These are phyloP conservation scores for Dinomys branickii DNA, from an alignment of 2,113 vertebrate species.

Conservation along the genomic window DNA sequence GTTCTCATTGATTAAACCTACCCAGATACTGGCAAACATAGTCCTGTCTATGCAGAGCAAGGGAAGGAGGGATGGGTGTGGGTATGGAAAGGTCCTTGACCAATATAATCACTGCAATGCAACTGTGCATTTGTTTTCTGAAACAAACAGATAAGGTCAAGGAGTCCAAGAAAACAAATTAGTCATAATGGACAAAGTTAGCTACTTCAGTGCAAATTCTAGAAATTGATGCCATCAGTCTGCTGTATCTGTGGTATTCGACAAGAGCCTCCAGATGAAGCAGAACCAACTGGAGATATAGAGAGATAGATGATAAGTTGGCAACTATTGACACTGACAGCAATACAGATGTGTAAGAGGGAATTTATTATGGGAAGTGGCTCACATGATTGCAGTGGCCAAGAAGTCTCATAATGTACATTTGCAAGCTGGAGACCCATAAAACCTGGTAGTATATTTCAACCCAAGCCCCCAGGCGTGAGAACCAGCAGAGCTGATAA, in stretches of 20 bases:
- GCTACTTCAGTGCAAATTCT: neutral
- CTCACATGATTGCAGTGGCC: neutral
- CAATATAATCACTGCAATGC: neutral
- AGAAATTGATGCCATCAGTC: neutral
- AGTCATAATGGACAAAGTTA: neutral
- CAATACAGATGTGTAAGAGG: neutral
- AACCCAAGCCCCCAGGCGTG: neutral
- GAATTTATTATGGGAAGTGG: neutral
- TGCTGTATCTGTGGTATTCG: neutral
- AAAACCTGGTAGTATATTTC: neutral
- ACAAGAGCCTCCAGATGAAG: neutral
- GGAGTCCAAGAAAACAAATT: neutral
- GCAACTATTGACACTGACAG: neutral
- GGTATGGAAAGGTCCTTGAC: neutral
- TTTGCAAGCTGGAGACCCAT: neutral
- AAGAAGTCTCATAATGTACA: neutral
- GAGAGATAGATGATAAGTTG: neutral
- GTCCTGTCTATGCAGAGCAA: neutral
- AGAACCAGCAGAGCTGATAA: neutral
- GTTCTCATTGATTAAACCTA: neutral
- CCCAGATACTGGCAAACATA: neutral
- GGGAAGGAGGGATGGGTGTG: neutral
- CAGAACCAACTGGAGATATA: neutral
- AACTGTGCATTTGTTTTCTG: neutral
- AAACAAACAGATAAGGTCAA: neutral